A percentile compares a stretch with the other conserved stretches of the same genome.
These are phyloP conservation scores for Euwallacea similis DNA, from an alignment of 1,140 invertebrate genomes.

Conservation along the genomic window DNA sequence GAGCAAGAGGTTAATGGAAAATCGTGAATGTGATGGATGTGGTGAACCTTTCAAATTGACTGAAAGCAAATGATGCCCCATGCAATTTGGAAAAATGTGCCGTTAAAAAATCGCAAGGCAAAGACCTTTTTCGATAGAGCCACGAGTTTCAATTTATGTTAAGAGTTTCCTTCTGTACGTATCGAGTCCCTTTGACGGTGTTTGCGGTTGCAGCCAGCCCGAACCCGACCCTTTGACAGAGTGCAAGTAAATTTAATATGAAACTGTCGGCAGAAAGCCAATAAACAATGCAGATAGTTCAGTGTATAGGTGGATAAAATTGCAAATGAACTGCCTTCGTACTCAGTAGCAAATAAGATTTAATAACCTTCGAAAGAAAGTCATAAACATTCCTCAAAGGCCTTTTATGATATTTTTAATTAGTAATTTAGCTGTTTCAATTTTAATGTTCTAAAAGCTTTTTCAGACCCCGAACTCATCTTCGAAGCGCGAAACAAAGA, in stretches of 20 bases:
- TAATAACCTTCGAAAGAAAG: too few species aligned
- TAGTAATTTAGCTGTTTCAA: slow-evolving; percentile 5
- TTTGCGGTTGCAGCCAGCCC: slow-evolving; percentile 1
- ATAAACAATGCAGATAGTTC: not conserved
- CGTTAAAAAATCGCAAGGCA: not conserved
- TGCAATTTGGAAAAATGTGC: too few species aligned
- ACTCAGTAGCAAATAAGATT: too few species aligned
- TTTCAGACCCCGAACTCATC: slow-evolving; percentile 6
- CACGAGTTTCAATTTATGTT: slow-evolving; percentile 6
- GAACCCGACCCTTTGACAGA: not conserved
- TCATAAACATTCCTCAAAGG: not conserved
- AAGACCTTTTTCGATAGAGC: not conserved
- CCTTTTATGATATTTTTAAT: slow-evolving; percentile 1
- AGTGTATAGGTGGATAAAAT: too few species aligned
- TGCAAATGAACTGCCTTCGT: too few species aligned
- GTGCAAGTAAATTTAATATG: not conserved
- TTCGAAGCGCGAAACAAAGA: slow-evolving; percentile 10
- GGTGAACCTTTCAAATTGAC: not conserved
- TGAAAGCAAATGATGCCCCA: too few species aligned
- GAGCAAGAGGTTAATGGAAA: slow-evolving; percentile 1
- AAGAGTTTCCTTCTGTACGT: not conserved
- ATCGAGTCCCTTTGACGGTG: not conserved
- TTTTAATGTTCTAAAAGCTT: slow-evolving; percentile 6
- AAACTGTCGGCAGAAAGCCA: not conserved
- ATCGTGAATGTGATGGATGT: not conserved